These are phyloP conservation scores for Salticus scenicus DNA, from an alignment of 2,888 invertebrate species.

Conservation along the genomic window DNA sequence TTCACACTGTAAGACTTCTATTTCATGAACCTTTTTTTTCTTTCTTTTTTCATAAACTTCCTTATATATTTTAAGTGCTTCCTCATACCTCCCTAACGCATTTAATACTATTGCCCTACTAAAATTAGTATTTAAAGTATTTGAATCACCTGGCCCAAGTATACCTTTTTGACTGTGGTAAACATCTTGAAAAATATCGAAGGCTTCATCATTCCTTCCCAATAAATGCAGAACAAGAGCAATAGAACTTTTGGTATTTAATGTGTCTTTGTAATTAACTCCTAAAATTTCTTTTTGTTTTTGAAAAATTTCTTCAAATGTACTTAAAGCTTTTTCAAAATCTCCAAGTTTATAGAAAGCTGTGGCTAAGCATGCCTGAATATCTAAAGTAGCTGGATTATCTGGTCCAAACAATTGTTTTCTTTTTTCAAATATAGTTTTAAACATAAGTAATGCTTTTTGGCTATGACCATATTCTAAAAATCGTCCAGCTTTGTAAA, in stretches of 20 bases:
- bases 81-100: constrained; percentile 13
- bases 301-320: constrained; percentile 21
- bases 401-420: constrained; percentile 18
- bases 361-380: not conserved
- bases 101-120: not conserved
- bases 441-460: not conserved
- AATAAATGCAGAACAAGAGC: not conserved
- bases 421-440: constrained; percentile 17
- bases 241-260: constrained; percentile 11
- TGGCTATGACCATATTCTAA: constrained; percentile 2
- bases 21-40: too few species aligned
- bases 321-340: constrained; percentile 24
- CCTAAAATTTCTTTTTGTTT: constrained; percentile 25
- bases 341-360: not conserved
- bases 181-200: constrained; percentile 16
- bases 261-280: not conserved
- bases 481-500: not conserved
- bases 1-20: not conserved
- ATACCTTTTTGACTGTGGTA: not conserved
- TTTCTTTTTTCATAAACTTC: not conserved
- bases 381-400: constrained; percentile 24
- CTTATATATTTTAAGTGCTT: not conserved
- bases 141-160: not conserved
- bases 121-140: constrained; percentile 18
- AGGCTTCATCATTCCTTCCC: constrained; percentile 17